Evolutionary conservation across 2,888 invertebrate species (phyloP).

Genomic region (Drosophila prostipennis): DNA sequence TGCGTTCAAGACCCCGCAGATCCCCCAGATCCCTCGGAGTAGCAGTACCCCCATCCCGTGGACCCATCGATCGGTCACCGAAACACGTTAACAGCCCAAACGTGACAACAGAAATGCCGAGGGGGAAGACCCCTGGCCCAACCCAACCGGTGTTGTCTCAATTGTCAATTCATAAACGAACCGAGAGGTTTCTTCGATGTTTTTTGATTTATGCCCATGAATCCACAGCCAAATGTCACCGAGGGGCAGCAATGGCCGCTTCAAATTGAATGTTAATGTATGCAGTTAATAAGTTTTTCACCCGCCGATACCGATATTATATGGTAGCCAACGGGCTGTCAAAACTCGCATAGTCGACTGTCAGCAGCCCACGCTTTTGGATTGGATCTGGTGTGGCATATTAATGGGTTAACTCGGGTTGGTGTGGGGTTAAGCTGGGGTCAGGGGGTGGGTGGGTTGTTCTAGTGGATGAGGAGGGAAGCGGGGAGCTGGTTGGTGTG

Average conservation of each 20-base stretch:
- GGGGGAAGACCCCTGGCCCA: conserved; percentile 7
- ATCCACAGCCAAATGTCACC: conserved; percentile 81
- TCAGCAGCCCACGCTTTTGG: conserved; percentile 77
- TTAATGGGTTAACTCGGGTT: conserved; percentile 61
- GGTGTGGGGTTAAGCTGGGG: background rate
- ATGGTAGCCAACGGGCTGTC: conserved; percentile 82
- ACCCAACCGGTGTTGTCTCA: conserved; percentile 58
- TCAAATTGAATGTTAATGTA: conserved; percentile 83
- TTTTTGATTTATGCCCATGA: conserved; percentile 83
- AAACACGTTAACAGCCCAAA: conserved; percentile 82
- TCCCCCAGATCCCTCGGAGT: background rate
- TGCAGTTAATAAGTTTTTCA: conserved; percentile 78
- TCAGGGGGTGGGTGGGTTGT: background rate
- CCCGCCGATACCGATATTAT: conserved; percentile 72
- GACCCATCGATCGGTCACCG: conserved; percentile 35
- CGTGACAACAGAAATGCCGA: conserved; percentile 74
- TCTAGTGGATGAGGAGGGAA: background rate
- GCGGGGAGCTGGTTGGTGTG: background rate
- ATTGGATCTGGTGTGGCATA: conserved; percentile 76
- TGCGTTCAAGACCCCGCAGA: conserved; percentile 21
- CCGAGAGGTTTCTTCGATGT: conserved; percentile 63
- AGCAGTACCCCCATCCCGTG: background rate
- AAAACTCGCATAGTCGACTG: conserved; percentile 81
- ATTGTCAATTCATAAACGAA: conserved; percentile 76
- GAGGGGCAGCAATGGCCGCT: conserved; percentile 67